Percentiles rank a stretch among this genome's conserved stretches.
Evolutionary conservation across 2,888 invertebrate species (phyloP).

Genomic region (Acrobasis suavella): DNA sequence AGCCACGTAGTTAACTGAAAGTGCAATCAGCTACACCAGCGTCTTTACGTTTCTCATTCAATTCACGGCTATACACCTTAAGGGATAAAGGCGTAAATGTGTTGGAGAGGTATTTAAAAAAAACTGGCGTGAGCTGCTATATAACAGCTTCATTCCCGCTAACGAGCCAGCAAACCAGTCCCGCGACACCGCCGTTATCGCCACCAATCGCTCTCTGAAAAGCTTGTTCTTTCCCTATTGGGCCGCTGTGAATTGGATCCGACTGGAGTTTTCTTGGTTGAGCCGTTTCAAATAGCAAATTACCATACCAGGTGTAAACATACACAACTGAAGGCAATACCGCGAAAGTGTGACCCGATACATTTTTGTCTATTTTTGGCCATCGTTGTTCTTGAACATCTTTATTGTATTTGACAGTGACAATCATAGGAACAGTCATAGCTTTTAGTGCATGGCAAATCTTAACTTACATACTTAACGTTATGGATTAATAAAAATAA

Average conservation of each 20-base stretch:
- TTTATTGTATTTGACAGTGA: no score
- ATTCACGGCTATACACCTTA: slow-evolving; percentile 10
- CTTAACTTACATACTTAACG: no score
- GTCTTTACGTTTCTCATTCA: not conserved
- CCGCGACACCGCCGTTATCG: slow-evolving; percentile 40
- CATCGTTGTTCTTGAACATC: no score
- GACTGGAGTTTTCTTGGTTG: not conserved
- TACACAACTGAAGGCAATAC: no score
- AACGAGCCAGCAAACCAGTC: slow-evolving; percentile 53
- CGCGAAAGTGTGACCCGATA: no score
- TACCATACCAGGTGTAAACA: no score
- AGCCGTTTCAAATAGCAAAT: no score
- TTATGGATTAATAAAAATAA: no score
- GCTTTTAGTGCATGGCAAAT: no score
- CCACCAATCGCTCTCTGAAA: slow-evolving; percentile 35
- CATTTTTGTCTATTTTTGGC: no score
- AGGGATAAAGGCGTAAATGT: slow-evolving; percentile 24
- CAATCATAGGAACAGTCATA: no score
- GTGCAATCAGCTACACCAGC: slow-evolving; percentile 15
- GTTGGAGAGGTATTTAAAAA: slow-evolving; percentile 38
- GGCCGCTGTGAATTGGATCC: not conserved
- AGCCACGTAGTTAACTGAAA: slow-evolving; percentile 21
- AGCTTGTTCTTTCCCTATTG: slow-evolving; percentile 15
- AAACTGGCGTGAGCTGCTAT: slow-evolving; percentile 65
- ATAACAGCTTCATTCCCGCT: slow-evolving; percentile 78